Conservation (phyloP, 2,113 vertebrate species). For the Tragelaphus buxtoni region DNA sequence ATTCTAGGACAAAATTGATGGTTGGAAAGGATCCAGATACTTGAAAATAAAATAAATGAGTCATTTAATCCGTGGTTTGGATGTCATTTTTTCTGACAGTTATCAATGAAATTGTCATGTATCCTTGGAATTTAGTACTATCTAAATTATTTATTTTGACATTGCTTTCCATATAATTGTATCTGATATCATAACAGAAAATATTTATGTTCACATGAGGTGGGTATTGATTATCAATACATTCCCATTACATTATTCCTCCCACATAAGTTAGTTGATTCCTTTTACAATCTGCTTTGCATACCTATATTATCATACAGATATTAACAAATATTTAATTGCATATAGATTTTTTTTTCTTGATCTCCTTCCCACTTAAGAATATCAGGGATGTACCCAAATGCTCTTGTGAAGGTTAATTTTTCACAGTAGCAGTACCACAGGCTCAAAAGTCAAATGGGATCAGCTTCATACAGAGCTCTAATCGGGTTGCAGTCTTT, state of each 20-base stretch:
- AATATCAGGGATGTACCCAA: neutral
- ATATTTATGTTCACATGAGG: neutral
- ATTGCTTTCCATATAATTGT: conserved; percentile 8
- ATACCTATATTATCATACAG: neutral
- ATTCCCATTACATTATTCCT: neutral
- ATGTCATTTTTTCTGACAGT: conserved; percentile 38
- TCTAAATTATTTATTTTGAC: conserved; percentile 10
- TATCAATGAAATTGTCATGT: conserved; percentile 8
- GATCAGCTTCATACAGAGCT: conserved; percentile 59
- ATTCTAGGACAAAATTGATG: neutral
- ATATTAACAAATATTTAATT: neutral
- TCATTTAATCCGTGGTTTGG: neutral
- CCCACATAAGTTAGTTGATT: neutral
- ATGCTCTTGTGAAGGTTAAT: neutral
- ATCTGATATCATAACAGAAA: conserved; percentile 15
- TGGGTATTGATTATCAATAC: neutral
- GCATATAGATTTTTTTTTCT: neutral
- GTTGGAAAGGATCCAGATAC: conserved; percentile 1
- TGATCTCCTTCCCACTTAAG: conserved; percentile 26
- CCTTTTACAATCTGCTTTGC: neutral
- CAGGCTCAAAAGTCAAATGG: conserved; percentile 70
- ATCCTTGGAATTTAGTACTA: neutral
- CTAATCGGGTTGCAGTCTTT: conserved; percentile 27
- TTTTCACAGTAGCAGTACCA: conserved; percentile 55
- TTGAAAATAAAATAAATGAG: conserved; percentile 25